These are phyloP conservation scores for Orcinus orca DNA, from an alignment of 2,113 vertebrate genomes.

Conservation along the genomic window DNA sequence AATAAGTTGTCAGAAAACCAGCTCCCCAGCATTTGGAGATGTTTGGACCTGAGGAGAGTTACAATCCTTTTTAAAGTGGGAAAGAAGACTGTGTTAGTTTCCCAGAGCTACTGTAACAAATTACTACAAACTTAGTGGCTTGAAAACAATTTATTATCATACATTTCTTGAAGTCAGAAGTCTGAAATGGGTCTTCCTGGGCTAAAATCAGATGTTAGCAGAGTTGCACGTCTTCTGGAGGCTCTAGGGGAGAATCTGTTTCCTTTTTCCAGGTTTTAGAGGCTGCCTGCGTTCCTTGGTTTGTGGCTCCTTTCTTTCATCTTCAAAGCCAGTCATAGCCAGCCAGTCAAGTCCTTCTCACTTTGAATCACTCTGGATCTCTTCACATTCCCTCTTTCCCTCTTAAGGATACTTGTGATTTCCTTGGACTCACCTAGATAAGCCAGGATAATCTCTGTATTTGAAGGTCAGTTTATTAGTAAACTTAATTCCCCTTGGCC, in stretches of 20 bases:
- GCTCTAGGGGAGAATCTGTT: neutral
- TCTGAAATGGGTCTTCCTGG: neutral
- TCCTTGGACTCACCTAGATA: neutral
- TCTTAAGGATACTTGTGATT: neutral
- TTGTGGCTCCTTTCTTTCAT: neutral
- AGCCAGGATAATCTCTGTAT: neutral
- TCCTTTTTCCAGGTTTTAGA: neutral
- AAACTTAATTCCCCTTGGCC: neutral
- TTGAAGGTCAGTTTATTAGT: neutral
- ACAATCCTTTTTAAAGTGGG: neutral
- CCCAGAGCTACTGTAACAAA: neutral
- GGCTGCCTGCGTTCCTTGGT: neutral
- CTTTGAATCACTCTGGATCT: neutral
- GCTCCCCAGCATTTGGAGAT: neutral
- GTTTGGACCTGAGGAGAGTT: neutral
- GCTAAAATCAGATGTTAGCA: neutral
- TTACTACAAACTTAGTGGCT: neutral
- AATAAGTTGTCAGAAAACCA: neutral
- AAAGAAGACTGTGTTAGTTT: neutral
- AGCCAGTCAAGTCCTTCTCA: neutral
- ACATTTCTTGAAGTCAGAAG: neutral
- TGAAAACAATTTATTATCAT: neutral
- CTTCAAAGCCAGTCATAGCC: neutral
- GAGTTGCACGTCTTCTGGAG: neutral
- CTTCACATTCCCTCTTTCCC: neutral